Evolutionary conservation across 1,140 invertebrate genomes (phyloP).

Genomic region (Zaprionus inermis): DNA sequence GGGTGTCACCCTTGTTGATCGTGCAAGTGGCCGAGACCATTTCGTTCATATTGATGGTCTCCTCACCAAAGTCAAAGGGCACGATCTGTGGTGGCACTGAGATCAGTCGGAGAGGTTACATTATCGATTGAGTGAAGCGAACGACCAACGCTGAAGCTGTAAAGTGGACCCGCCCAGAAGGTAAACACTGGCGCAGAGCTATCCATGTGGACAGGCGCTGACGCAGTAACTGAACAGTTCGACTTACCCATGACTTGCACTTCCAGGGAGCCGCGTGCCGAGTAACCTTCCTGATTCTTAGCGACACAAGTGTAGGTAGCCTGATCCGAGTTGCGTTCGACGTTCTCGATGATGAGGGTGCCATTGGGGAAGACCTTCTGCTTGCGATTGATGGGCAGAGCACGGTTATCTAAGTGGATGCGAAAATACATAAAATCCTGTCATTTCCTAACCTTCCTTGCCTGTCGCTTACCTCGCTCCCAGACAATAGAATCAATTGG

Average conservation of each 20-base stretch:
- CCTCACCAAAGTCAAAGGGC: slow-evolving; percentile 89
- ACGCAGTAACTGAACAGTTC: slow-evolving; percentile 28
- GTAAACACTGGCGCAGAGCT: slow-evolving; percentile 27
- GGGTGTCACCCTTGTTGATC: slow-evolving; percentile 93
- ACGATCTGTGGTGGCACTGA: slow-evolving; percentile 89
- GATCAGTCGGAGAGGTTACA: not conserved
- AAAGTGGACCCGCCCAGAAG: slow-evolving; percentile 51
- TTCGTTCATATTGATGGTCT: slow-evolving; percentile 89
- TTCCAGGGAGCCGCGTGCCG: slow-evolving; percentile 93
- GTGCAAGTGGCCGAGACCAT: slow-evolving; percentile 90
- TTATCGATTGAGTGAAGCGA: slow-evolving; percentile 28
- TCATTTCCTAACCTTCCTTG: not conserved
- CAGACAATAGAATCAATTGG: slow-evolving; percentile 97
- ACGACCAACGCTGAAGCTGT: slow-evolving; percentile 64
- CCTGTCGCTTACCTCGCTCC: slow-evolving; percentile 89
- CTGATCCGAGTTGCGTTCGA: slow-evolving; percentile 95
- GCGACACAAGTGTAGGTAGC: slow-evolving; percentile 97
- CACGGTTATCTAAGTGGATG: slow-evolving; percentile 84
- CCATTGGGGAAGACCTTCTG: slow-evolving; percentile 97
- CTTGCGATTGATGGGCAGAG: slow-evolving; percentile 96
- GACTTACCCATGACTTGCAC: slow-evolving; percentile 98
- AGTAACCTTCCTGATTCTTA: slow-evolving; percentile 94
- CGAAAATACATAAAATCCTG: not conserved
- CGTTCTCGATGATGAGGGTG: slow-evolving; percentile 96
- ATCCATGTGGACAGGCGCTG: slow-evolving; percentile 1